These are phyloP conservation scores for Netelia virgata DNA, from an alignment of 2,888 invertebrate species.

Conservation along the genomic window DNA sequence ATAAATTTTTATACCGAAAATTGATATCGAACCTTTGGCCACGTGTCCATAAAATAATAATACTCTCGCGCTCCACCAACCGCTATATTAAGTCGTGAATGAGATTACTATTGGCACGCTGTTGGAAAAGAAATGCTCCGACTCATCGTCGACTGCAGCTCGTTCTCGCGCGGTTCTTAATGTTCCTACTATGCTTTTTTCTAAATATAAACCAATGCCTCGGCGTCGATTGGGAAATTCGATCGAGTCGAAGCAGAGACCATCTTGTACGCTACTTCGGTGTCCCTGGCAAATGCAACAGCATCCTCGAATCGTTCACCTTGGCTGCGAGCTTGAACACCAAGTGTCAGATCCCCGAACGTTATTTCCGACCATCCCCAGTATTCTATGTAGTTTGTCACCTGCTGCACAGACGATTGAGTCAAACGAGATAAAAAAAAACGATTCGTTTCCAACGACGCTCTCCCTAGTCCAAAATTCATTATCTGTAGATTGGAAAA, in stretches of 20 bases:
- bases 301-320: constrained; percentile 49
- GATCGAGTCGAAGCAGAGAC: constrained; percentile 49
- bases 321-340: constrained; percentile 25
- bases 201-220: constrained; percentile 57
- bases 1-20: background rate
- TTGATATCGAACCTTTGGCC: background rate
- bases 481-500: background rate
- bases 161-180: constrained; percentile 6
- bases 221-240: constrained; percentile 60
- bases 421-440: background rate
- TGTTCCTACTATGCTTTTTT: constrained; percentile 29
- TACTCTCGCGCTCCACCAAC: background rate
- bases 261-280: constrained; percentile 23
- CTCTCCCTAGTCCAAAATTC: background rate
- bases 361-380: constrained; percentile 33
- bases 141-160: constrained; percentile 13
- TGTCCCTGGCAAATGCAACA: constrained; percentile 30
- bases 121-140: background rate
- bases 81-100: constrained; percentile 7
- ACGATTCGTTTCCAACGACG: background rate
- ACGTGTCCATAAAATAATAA: background rate
- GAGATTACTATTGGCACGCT: constrained; percentile 10
- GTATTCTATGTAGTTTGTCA: background rate
- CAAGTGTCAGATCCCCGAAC: constrained; percentile 1
- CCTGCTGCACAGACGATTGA: background rate